Percentiles rank a stretch among this genome's conserved stretches.
Conservation (phyloP, 2,797 vertebrate genomes). For the Siniperca scherzeri region DNA sequence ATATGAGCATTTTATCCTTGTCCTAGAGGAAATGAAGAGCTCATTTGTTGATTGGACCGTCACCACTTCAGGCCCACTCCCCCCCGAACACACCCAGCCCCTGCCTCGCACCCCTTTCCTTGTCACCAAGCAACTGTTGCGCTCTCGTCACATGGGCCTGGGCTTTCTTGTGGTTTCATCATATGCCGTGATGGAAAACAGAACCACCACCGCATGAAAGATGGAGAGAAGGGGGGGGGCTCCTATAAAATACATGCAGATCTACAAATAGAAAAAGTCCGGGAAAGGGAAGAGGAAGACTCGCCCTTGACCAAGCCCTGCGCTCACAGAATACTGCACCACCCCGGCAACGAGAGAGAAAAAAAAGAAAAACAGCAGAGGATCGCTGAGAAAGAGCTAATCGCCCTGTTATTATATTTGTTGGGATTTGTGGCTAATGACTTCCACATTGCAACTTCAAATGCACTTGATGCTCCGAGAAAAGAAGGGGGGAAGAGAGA, state of each 20-base stretch:
- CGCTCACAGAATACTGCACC: constrained; percentile 67
- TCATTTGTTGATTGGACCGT: constrained; percentile 60
- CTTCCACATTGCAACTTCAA: constrained; percentile 84
- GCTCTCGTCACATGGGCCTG: constrained; percentile 72
- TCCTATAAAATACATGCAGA: constrained; percentile 80
- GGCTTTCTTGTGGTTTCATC: constrained; percentile 87
- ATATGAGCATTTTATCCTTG: constrained; percentile 55
- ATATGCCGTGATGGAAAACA: constrained; percentile 85
- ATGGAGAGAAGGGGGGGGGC: constrained; percentile 31
- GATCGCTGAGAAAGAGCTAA: constrained; percentile 74
- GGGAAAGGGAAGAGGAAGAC: constrained; percentile 73
- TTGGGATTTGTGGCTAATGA: constrained; percentile 84
- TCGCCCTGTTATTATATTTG: constrained; percentile 86
- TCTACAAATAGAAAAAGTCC: constrained; percentile 84
- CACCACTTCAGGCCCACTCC: constrained; percentile 48
- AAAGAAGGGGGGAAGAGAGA: not conserved
- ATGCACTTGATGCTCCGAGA: constrained; percentile 70
- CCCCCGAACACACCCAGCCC: constrained; percentile 31
- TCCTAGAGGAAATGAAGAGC: constrained; percentile 46
- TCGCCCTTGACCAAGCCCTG: constrained; percentile 74
- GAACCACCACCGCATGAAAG: constrained; percentile 83
- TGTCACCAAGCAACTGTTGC: constrained; percentile 76
- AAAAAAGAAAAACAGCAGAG: constrained; percentile 55
- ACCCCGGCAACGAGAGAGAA: constrained; percentile 56
- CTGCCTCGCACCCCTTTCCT: constrained; percentile 38